These are phyloP conservation scores for Drosophila heteroneura DNA, from an alignment of 2,888 invertebrate genomes.

Conservation along the genomic window DNA sequence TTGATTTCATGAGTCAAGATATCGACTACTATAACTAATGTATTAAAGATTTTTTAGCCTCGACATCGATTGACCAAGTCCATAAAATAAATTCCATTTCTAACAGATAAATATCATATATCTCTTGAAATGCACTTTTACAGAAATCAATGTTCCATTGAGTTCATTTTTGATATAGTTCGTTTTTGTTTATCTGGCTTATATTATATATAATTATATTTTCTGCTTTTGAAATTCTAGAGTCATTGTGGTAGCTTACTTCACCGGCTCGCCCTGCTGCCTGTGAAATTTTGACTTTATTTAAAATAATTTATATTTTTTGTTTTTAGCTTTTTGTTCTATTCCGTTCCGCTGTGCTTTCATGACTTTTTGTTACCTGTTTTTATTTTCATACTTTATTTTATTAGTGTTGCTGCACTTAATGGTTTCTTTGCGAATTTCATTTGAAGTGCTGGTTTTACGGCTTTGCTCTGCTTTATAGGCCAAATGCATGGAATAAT, in stretches of 20 bases:
- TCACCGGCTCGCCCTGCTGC: conserved; percentile 24
- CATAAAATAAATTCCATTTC: background rate
- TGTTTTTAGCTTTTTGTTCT: conserved; percentile 19
- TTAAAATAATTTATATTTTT: conserved; percentile 62
- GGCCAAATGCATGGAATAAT: conserved; percentile 74
- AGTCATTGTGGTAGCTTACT: conserved; percentile 38
- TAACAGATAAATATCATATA: background rate
- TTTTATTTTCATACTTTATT: conserved; percentile 18
- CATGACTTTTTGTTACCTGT: conserved; percentile 16
- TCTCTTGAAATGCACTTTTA: conserved; percentile 1
- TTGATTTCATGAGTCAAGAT: background rate
- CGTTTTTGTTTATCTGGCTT: conserved; percentile 45
- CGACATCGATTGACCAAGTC: background rate
- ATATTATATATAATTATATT: conserved; percentile 33
- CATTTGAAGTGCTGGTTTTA: conserved; percentile 56
- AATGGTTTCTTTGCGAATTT: conserved; percentile 65
- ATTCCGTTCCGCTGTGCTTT: conserved; percentile 10
- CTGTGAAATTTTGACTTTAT: conserved; percentile 74
- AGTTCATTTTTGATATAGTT: conserved; percentile 30
- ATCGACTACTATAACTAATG: background rate
- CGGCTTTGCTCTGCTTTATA: conserved; percentile 59
- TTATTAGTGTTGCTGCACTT: conserved; percentile 60
- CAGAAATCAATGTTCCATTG: background rate
- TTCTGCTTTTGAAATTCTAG: conserved; percentile 56
- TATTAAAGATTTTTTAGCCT: background rate